These are phyloP conservation scores for Montipora efflorescens DNA, from an alignment of 64 coral and sea anemone species.

Conservation along the genomic window DNA sequence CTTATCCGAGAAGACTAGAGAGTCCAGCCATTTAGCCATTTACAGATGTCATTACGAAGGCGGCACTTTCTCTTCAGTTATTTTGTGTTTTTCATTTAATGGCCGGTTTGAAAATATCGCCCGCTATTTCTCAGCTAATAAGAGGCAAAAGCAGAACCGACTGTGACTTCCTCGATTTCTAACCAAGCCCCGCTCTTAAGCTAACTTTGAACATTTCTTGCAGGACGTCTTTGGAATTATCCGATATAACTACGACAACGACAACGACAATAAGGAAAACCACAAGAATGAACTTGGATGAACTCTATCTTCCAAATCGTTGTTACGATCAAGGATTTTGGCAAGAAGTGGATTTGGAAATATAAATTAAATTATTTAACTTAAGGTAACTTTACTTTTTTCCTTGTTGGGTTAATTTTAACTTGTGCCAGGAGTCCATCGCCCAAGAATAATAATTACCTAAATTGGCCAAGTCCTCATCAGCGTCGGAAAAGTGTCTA, in stretches of 20 bases:
- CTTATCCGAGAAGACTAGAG: too few species aligned
- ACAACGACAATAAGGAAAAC: neutral
- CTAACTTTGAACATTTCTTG: constrained; percentile 66
- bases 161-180: neutral
- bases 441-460: too few species aligned
- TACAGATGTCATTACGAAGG: too few species aligned
- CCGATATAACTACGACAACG: constrained; percentile 73
- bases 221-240: constrained; percentile 94
- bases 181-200: neutral
- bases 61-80: too few species aligned
- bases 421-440: too few species aligned
- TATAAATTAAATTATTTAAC: constrained; percentile 95
- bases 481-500: too few species aligned
- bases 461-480: too few species aligned
- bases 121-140: neutral
- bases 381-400: constrained; percentile 50
- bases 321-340: constrained; percentile 97
- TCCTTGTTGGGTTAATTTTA: neutral
- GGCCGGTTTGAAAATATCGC: too few species aligned
- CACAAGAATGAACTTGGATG: constrained; percentile 76
- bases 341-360: constrained; percentile 98
- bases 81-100: too few species aligned
- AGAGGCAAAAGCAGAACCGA: neutral
- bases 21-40: too few species aligned
- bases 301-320: constrained; percentile 93